A percentile compares a stretch with the other conserved stretches of the same genome.
These are phyloP conservation scores for Tetragonula carbonaria DNA, from an alignment of 2,888 invertebrate genomes.

Conservation along the genomic window DNA sequence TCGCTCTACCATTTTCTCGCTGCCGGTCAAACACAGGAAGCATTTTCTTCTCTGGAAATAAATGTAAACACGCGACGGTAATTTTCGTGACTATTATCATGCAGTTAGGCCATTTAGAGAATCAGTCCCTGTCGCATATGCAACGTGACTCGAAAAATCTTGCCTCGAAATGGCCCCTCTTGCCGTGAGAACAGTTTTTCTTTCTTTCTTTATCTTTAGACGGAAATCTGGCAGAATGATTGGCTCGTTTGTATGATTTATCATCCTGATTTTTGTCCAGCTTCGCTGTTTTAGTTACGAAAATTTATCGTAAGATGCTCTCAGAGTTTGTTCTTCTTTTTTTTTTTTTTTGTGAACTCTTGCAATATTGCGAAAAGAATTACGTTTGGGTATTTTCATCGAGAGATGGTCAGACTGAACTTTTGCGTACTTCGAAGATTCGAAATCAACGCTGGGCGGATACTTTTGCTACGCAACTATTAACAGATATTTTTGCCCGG, in stretches of 20 bases:
- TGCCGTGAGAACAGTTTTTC: no score
- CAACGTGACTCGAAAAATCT: slow-evolving; percentile 1
- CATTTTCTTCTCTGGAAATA: slow-evolving; percentile 20
- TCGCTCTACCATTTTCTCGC: not conserved
- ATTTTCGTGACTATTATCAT: slow-evolving; percentile 45
- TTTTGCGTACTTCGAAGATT: no score
- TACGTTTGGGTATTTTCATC: no score
- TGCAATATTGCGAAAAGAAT: no score
- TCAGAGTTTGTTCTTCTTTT: no score
- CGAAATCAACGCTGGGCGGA: not conserved
- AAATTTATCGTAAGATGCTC: not conserved
- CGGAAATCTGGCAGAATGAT: no score
- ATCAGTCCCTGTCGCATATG: not conserved
- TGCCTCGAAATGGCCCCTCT: not conserved
- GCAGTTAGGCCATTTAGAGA: slow-evolving; percentile 34
- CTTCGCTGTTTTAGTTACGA: no score
- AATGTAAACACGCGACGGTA: slow-evolving; percentile 49
- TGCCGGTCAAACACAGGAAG: slow-evolving; percentile 34
- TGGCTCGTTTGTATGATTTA: no score
- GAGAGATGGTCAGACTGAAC: no score
- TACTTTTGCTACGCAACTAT: not conserved
- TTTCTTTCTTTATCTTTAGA: no score
- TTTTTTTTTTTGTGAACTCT: no score
- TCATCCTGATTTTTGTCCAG: no score
- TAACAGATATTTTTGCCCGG: not conserved